phyloP scores from a whole-genome alignment of 1,140 invertebrate species.

The Drosophila busckii region DNA sequence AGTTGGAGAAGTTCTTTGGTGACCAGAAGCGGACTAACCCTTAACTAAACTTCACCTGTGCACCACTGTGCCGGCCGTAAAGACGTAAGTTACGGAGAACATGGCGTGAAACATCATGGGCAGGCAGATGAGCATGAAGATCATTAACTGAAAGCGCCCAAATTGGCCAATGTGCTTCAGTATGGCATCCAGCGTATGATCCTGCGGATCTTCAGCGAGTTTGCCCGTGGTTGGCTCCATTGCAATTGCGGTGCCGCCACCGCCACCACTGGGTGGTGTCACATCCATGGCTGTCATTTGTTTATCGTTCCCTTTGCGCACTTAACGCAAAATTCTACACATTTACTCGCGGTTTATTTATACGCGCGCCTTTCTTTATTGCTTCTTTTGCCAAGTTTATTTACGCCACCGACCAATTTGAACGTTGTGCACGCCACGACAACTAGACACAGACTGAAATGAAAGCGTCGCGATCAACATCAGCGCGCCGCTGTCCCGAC shows the following conservation, averaged over 20 bases:
- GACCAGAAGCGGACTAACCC: neutral
- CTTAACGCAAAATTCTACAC: conserved; percentile 7
- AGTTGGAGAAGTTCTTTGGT: conserved; percentile 1
- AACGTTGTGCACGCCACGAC: conserved; percentile 29
- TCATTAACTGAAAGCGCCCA: conserved; percentile 81
- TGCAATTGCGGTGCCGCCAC: conserved; percentile 12
- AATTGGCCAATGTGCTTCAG: conserved; percentile 80
- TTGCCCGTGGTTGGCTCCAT: neutral
- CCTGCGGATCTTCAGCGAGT: conserved; percentile 47
- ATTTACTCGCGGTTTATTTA: conserved; percentile 35
- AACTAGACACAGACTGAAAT: conserved; percentile 30
- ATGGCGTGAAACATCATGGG: conserved; percentile 81
- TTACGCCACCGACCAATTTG: conserved; percentile 27
- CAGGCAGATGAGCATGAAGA: conserved; percentile 80
- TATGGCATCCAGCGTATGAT: conserved; percentile 71
- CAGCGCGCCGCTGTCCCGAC: too few species aligned
- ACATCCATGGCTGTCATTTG: conserved; percentile 47
- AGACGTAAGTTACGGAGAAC: conserved; percentile 81
- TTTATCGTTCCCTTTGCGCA: conserved; percentile 11
- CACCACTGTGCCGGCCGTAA: conserved; percentile 81
- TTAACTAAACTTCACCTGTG: conserved; percentile 79
- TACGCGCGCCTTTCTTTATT: conserved; percentile 16
- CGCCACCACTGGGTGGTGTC: conserved; percentile 18
- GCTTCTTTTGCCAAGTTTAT: conserved; percentile 27
- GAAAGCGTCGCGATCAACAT: conserved; percentile 3